phyloP scores from a whole-genome alignment of 2,888 invertebrate species.

The Pachymerium ferrugineum region DNA sequence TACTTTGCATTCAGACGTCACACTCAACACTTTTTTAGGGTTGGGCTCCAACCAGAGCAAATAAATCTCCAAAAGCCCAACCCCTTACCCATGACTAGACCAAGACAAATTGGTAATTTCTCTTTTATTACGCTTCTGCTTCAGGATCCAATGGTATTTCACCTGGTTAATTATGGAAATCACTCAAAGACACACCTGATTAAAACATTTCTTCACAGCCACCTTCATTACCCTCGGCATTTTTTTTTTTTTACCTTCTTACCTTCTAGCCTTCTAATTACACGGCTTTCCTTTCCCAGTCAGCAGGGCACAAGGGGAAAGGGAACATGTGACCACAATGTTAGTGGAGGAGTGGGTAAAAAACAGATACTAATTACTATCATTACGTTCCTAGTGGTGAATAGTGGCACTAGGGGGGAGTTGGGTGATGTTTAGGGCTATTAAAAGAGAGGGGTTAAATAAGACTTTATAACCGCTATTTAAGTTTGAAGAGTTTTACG shows the following conservation, averaged over 20 bases:
- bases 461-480: too few relatives aligned
- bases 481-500: too few relatives aligned
- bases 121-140: background rate
- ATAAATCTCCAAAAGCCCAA: background rate
- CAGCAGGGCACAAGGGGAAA: too few relatives aligned
- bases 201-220: slow-evolving; percentile 3
- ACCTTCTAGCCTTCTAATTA: slow-evolving; percentile 3
- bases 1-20: background rate
- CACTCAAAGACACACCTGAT: background rate
- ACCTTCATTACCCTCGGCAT: slow-evolving; percentile 4
- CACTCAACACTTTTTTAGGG: background rate
- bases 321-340: background rate
- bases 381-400: background rate
- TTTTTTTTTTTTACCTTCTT: background rate
- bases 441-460: too few relatives aligned
- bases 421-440: too few relatives aligned
- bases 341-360: background rate
- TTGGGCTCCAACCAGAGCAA: background rate
- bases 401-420: too few relatives aligned
- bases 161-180: background rate
- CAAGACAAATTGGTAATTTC: slow-evolving; percentile 8
- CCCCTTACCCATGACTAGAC: background rate
- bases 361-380: background rate
- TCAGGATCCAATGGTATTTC: slow-evolving; percentile 6
- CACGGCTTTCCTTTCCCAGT: background rate